These are phyloP conservation scores for Sebastes taczanowskii DNA, from an alignment of 2,797 vertebrate genomes.

Conservation along the genomic window DNA sequence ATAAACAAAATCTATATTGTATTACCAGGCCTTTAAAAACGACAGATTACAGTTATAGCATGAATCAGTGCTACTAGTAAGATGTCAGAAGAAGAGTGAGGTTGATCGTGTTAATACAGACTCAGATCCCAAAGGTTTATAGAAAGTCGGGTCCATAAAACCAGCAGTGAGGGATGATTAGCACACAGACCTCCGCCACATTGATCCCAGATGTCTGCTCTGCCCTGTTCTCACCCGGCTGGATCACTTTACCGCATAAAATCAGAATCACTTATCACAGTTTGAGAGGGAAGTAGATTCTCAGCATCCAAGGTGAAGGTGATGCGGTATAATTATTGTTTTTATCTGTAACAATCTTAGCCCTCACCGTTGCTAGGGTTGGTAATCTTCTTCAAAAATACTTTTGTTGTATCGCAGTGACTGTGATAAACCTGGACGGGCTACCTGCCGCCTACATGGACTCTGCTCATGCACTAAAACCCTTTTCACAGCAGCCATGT, in stretches of 20 bases:
- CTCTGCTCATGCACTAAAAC: too few species aligned
- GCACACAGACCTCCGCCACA: conserved; percentile 10
- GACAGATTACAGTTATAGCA: not conserved
- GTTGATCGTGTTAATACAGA: conserved; percentile 20
- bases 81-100: not conserved
- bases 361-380: not conserved
- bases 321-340: not conserved
- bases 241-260: conserved; percentile 9
- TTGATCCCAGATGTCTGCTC: conserved; percentile 33
- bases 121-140: conserved; percentile 14
- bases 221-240: conserved; percentile 4
- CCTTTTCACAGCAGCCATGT: too few species aligned
- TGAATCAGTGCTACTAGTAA: not conserved
- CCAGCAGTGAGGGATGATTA: conserved; percentile 31
- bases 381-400: too few species aligned
- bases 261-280: conserved; percentile 13
- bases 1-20: not conserved
- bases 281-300: not conserved
- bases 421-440: too few species aligned
- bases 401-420: too few species aligned
- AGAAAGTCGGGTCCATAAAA: conserved; percentile 38
- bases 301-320: not conserved
- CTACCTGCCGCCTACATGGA: too few species aligned
- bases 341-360: not conserved
- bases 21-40: not conserved